Base-by-base conservation (phyloP, 2,797 vertebrate species). In the Neomorphus geoffroyi region DNA sequence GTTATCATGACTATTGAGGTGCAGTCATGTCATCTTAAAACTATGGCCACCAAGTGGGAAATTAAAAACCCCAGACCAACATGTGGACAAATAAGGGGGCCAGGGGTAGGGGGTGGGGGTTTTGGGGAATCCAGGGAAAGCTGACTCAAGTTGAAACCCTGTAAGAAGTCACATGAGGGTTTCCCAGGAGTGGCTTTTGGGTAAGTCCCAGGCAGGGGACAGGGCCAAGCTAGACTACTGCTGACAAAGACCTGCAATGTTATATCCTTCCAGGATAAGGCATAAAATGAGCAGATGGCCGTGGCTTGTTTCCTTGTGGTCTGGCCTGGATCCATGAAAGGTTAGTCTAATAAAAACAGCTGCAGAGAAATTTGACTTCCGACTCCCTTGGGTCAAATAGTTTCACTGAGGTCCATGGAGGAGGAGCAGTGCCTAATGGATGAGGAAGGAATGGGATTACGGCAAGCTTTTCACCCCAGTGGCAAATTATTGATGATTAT, bases 241-340 rank as follows among this genome's bases (percentile, higher is more conserved):
- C 45, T 72, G 66, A 94, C 83, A 86, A 92, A 86, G 62, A 62
- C 73, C 69, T 60, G 54, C 19, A 83, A 81, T 86, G 43, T 43
- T 72, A 0, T 61, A 16, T 90, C 70, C 72, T 90, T 92, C 54
- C 83, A 94, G 58, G 15, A 90, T 66, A 90, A 88, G 80, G 66
- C 66, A 81, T 74, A 74, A 92, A 95, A 79, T 43, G 57, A 86
- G 80, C 90, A 92, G 72, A 90, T 54, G 57, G 33, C 35, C 6
- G 10, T 78, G 72, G 41, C 61, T 90, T 93, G 39, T 41, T 90
- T 95, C 73, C 35, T 18, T 93, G 88, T 93, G 80, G 88, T 92
- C 75, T 94, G 93, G 90, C 73, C 48, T 83, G 18, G 10, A 33
- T 90, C 73, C 73, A 56, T 46, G 18, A 69, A 94, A 92, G 54